Evolutionary conservation across 2,797 vertebrate genomes (phyloP), one percentile per base, ranked within the genome.

Genomic region (Mormyrus hasselquistii): DNA sequence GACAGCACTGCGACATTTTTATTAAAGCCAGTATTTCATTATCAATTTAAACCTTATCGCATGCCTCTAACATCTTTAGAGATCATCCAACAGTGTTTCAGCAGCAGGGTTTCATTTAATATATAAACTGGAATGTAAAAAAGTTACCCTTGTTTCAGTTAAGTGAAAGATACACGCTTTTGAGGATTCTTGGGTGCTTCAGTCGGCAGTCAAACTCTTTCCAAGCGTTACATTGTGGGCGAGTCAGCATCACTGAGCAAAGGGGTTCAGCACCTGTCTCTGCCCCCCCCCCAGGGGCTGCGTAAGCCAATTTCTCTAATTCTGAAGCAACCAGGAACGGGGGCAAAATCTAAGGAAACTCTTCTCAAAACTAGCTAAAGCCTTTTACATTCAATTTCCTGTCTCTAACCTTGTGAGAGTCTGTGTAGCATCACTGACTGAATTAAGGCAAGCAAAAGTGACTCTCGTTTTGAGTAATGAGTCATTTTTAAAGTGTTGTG

Each of bases 11-110:
- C 8, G 59, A 49, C 8, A 41, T 55, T 50, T 88, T 90, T 88
- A 90, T 85, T 90, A 65, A 88, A 90, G 44, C 89, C 55, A 38
- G 25, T 88, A 50, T 73, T 82, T 87, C 12, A 38, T 88, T 85
- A 88, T 69, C 53, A 50, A 85, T 84, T 38, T 25, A 82, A 52
- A 25, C 29, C 73, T 22, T 14, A 34, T 86, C 38, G 1, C 73
- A 79, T 7, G 6, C 73, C 73, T 79, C 38, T 79, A 44, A 44
- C 41, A 44, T n/a, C 47, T 29, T 85, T 25, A 49, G 47, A 83
- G 44, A 44, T 84, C 47, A 84, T 50, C 19, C 47, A 83, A 83
- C 9, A 50, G 44, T 50, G 22, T 57, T 87, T 41, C 6, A 87
- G 16, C 52, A 59, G 86, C 86, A 38, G 47, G 19, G 49, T 22